Conservation (phyloP, 1,140 invertebrate species). For the Diprion similis region DNA sequence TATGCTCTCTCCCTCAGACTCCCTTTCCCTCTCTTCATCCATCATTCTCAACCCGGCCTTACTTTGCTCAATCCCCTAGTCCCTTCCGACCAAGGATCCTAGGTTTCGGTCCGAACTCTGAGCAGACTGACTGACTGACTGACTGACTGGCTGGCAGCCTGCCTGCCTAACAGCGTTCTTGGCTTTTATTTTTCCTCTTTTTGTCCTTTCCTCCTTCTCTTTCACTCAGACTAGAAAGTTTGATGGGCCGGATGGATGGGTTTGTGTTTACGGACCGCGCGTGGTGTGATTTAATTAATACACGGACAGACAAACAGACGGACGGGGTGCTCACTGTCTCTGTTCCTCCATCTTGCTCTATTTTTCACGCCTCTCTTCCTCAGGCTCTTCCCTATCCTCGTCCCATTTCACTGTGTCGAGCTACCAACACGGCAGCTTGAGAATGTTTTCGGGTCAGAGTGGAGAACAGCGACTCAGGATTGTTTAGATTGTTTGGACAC, state of each 20-base stretch:
- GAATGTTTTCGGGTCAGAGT: neutral
- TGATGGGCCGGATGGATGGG: neutral
- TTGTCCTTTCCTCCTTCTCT: constrained; percentile 13
- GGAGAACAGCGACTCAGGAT: neutral
- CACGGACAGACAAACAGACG: neutral
- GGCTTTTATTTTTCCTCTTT: constrained; percentile 18
- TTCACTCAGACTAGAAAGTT: neutral
- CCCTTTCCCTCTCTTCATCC: constrained; percentile 21
- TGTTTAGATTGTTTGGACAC: constrained; percentile 8
- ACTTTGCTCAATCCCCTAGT: neutral
- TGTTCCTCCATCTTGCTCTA: neutral
- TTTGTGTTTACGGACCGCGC: constrained; percentile 11
- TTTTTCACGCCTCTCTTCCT: neutral
- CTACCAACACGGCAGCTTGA: neutral
- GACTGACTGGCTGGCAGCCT: neutral
- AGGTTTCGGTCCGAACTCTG: neutral
- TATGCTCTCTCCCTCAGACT: constrained; percentile 1
- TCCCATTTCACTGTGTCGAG: neutral
- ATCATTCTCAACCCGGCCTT: constrained; percentile 29
- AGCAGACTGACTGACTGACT: constrained; percentile 18
- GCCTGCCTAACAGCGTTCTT: neutral
- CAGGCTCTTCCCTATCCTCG: neutral
- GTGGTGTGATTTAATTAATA: constrained; percentile 29
- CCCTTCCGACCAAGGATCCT: neutral
- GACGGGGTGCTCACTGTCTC: constrained; percentile 1